Evolutionary conservation across 2,888 invertebrate genomes (phyloP).

Genomic region (Campopleginae sp.): DNA sequence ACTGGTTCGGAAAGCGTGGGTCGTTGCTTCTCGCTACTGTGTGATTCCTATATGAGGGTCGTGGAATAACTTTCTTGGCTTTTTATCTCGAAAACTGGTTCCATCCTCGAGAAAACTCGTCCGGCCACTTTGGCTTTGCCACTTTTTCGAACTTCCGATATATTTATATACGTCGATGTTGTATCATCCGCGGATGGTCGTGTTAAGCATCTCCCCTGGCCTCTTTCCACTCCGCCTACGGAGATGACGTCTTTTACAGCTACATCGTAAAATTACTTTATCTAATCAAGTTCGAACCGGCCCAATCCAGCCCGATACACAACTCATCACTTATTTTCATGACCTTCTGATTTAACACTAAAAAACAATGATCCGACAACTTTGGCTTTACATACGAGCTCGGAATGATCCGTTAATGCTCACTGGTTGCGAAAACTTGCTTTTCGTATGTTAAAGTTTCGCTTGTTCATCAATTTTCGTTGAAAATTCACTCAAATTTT

Average conservation of each 20-base stretch:
- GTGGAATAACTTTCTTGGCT: not conserved
- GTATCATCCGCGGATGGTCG: not conserved
- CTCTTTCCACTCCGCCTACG: not conserved
- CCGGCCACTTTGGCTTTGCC: not conserved
- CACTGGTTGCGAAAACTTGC: not conserved
- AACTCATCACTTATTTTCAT: slow-evolving; percentile 19
- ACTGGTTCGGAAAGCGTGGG: slow-evolving; percentile 9
- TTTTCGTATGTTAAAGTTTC: not conserved
- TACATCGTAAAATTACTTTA: slow-evolving; percentile 27
- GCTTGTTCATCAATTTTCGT: not conserved
- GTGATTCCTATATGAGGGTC: not conserved
- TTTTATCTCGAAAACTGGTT: slow-evolving; percentile 17
- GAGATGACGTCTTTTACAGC: slow-evolving; percentile 13
- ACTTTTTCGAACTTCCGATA: not conserved
- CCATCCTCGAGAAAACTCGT: slow-evolving; percentile 6
- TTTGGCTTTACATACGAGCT: not conserved
- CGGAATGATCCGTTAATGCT: not conserved
- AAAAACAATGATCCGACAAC: slow-evolving; percentile 7
- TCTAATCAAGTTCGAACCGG: slow-evolving; percentile 42
- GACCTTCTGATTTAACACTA: not conserved
- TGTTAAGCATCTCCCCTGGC: not conserved
- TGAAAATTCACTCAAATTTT: not conserved
- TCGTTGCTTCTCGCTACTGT: not conserved
- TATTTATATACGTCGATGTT: not conserved
- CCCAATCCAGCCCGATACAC: slow-evolving; percentile 10